Conservation (phyloP, 2,797 vertebrate species). For the Hydrolagus colliei region DNA sequence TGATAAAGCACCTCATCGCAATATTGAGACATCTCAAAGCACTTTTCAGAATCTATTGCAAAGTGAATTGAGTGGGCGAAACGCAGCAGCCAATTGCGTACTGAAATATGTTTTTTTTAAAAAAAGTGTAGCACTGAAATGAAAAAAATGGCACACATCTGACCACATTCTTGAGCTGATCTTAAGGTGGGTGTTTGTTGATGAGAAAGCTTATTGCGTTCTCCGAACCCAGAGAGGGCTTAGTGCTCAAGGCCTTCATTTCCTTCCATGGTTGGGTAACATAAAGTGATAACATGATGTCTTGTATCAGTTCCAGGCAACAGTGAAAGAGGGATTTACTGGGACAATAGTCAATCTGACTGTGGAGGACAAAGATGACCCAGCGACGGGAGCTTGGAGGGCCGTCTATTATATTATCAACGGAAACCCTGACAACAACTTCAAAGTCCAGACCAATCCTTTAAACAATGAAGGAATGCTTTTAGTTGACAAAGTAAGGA, state of each 20-base stretch:
- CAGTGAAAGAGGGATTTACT: slow-evolving; percentile 77
- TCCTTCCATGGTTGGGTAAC: too few species aligned
- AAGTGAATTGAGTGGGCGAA: too few species aligned
- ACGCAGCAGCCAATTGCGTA: too few species aligned
- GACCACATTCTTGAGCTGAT: not conserved
- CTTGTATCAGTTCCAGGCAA: slow-evolving; percentile 75
- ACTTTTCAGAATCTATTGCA: too few species aligned
- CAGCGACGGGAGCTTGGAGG: slow-evolving; percentile 78
- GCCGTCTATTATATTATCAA: slow-evolving; percentile 87
- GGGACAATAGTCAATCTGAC: slow-evolving; percentile 89
- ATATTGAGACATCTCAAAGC: too few species aligned
- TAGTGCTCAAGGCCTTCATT: not conserved
- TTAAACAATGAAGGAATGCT: slow-evolving; percentile 88
- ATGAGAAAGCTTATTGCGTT: not conserved
- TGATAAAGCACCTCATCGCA: too few species aligned
- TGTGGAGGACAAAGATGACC: slow-evolving; percentile 84
- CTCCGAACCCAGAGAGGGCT: not conserved
- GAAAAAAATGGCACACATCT: not conserved
- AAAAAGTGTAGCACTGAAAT: not conserved
- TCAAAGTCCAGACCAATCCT: slow-evolving; percentile 86
- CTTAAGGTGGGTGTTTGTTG: not conserved
- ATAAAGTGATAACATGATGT: not conserved
- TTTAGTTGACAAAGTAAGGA: slow-evolving; percentile 80
- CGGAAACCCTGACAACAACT: slow-evolving; percentile 80
- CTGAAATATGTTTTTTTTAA: not conserved